A percentile compares a stretch with the other conserved stretches of the same genome.
phyloP scores from a whole-genome alignment of 2,797 vertebrate genomes.

The Sebastes hopkinsi region DNA sequence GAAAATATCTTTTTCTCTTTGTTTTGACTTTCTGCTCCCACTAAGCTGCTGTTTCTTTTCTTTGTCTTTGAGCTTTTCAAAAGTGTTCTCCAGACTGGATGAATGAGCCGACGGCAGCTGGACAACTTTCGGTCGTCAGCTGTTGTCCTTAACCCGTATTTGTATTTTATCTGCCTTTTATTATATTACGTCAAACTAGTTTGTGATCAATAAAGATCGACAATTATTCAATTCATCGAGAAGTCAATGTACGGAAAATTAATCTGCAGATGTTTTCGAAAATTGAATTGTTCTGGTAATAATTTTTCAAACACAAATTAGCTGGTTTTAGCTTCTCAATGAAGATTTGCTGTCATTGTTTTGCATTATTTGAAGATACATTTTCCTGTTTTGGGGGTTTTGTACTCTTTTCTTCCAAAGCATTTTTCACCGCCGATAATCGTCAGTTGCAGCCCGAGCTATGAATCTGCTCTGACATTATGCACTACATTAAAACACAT shows the following conservation, averaged over 20 bases:
- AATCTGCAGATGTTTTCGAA: not conserved
- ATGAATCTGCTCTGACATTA: not conserved
- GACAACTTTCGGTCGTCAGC: too few species aligned
- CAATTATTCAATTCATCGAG: not conserved
- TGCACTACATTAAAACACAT: not conserved
- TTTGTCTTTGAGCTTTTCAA: not conserved
- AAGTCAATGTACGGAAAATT: not conserved
- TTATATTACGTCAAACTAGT: too few species aligned
- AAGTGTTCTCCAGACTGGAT: not conserved
- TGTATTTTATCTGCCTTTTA: too few species aligned
- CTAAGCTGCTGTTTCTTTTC: not conserved
- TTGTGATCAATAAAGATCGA: not conserved
- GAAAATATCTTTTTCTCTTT: not conserved
- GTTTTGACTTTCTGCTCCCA: too few species aligned
- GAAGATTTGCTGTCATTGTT: not conserved
- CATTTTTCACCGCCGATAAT: too few species aligned
- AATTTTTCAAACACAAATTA: too few species aligned
- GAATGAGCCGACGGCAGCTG: not conserved
- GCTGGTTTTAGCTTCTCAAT: accelerated
- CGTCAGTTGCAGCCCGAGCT: not conserved
- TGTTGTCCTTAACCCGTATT: too few species aligned
- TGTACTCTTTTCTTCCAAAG: not conserved
- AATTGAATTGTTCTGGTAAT: not conserved
- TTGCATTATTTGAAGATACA: not conserved
- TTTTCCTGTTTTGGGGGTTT: not conserved